Conservation (phyloP, 1,140 invertebrate species). For the Druon quercuslanigerum region DNA sequence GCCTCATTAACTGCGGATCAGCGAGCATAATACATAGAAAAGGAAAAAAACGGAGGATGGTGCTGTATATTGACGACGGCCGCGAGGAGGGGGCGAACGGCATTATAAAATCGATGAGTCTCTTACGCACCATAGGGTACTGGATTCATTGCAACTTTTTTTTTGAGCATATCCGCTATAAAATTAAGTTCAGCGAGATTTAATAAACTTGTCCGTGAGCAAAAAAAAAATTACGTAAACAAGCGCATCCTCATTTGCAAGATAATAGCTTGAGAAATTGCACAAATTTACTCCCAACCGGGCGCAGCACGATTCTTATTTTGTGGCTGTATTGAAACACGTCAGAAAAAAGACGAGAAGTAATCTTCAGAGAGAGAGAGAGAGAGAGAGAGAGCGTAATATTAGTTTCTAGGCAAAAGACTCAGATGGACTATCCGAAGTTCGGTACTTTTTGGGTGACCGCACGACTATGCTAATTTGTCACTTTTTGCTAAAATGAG, state of each 20-base stretch:
- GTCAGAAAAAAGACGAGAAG: background rate
- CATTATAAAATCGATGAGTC: constrained; percentile 68
- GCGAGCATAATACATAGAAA: constrained; percentile 57
- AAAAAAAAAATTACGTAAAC: constrained; percentile 23
- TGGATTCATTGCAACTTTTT: constrained; percentile 41
- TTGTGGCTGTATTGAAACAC: constrained; percentile 4
- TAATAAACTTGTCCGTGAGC: constrained; percentile 18
- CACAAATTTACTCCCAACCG: constrained; percentile 9
- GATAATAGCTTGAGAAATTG: constrained; percentile 30
- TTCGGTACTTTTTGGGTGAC: no score
- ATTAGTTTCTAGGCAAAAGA: no score
- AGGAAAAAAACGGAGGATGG: constrained; percentile 48
- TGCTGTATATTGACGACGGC: constrained; percentile 45
- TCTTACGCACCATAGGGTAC: constrained; percentile 50
- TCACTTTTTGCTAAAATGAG: no score
- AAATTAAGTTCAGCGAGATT: constrained; percentile 22
- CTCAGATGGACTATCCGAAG: no score
- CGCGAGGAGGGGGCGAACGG: constrained; percentile 47
- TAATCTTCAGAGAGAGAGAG: constrained; percentile 1
- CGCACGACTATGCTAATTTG: no score
- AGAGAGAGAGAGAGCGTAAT: background rate
- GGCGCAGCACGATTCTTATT: constrained; percentile 8
- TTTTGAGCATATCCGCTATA: background rate
- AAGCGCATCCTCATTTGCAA: constrained; percentile 29
- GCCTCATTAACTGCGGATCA: constrained; percentile 69